Evolutionary conservation across 2,888 invertebrate genomes (phyloP).

Genomic region (Caenorhabditis sp.): DNA sequence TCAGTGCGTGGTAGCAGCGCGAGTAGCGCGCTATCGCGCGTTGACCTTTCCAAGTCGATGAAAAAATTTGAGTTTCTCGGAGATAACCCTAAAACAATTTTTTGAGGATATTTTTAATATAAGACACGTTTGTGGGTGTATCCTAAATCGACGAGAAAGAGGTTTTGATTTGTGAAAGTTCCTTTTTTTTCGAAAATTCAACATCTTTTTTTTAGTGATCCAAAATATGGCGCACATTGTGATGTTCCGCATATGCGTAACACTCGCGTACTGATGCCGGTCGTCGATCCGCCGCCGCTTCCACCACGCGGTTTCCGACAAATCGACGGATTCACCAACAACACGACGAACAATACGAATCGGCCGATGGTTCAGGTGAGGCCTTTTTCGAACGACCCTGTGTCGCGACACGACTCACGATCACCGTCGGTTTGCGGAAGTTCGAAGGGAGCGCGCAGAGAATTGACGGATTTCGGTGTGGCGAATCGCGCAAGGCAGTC

Average conservation of each 20-base stretch:
- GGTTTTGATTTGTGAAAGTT: too few relatives aligned
- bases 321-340: slow-evolving; percentile 1
- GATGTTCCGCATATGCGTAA: slow-evolving; percentile 51
- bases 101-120: too few relatives aligned
- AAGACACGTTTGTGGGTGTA: too few relatives aligned
- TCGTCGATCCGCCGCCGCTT: slow-evolving; percentile 54
- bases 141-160: too few relatives aligned
- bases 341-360: slow-evolving; percentile 6
- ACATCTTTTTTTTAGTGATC: slow-evolving; percentile 23
- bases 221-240: slow-evolving; percentile 52
- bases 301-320: slow-evolving; percentile 54
- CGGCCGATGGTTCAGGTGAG: slow-evolving; percentile 36
- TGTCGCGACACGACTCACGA: slow-evolving; percentile 23
- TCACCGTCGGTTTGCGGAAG: slow-evolving; percentile 39
- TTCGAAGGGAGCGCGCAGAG: slow-evolving; percentile 18
- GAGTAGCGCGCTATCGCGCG: too few relatives aligned
- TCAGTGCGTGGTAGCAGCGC: too few relatives aligned
- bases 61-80: too few relatives aligned
- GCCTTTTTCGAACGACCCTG: slow-evolving; percentile 14
- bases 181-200: too few relatives aligned
- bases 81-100: too few relatives aligned
- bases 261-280: slow-evolving; percentile 41
- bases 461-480: not conserved
- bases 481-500: slow-evolving; percentile 24
- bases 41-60: too few relatives aligned